phyloP scores from a whole-genome alignment of 2,888 invertebrate species.

The Nymphalis urticae region DNA sequence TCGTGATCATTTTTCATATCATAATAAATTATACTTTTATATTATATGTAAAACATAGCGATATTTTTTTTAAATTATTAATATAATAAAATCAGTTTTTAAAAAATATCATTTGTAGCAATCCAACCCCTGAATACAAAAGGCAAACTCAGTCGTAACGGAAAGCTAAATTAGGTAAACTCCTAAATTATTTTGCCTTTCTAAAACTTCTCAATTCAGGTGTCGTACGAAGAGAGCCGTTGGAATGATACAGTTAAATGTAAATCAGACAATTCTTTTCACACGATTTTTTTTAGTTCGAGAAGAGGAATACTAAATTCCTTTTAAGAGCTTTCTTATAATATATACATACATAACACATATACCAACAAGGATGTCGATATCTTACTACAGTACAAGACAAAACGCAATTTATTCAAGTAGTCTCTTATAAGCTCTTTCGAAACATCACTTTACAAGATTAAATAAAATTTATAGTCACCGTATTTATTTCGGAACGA shows the following conservation, averaged over 20 bases:
- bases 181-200: conserved; percentile 40
- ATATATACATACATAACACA: background rate
- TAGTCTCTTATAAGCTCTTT: too few species aligned
- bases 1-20: too few species aligned
- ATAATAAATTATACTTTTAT: too few species aligned
- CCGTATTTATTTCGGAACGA: too few species aligned
- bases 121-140: conserved; percentile 11
- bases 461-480: too few species aligned
- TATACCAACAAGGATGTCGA: too few species aligned
- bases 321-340: conserved; percentile 15
- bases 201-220: conserved; percentile 58
- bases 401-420: too few species aligned
- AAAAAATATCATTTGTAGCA: conserved; percentile 7
- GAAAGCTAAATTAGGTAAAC: conserved; percentile 28
- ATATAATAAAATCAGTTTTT: background rate
- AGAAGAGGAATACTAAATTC: conserved; percentile 35
- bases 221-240: conserved; percentile 54
- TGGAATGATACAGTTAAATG: conserved; percentile 61
- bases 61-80: background rate
- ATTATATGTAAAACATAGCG: background rate
- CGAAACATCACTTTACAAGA: too few species aligned
- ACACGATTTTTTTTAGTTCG: conserved; percentile 34
- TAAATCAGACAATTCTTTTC: conserved; percentile 54
- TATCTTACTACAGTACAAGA: too few species aligned
- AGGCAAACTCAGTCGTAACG: conserved; percentile 16